These are phyloP conservation scores for Troglohyphantes excavatus DNA, from an alignment of 2,888 invertebrate genomes.

Conservation along the genomic window DNA sequence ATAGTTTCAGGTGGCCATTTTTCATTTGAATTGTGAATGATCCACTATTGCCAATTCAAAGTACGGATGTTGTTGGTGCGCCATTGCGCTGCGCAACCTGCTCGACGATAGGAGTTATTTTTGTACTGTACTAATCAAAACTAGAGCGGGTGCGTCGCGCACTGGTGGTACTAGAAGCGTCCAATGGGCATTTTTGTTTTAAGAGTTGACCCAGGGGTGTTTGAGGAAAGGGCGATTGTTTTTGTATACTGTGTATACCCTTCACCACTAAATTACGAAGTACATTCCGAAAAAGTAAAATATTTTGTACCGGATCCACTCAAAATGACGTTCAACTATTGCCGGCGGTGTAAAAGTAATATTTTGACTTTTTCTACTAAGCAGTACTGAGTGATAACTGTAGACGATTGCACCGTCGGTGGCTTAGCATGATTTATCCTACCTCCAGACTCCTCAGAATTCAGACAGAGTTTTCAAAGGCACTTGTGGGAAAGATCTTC, in stretches of 20 bases:
- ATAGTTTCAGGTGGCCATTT: not conserved
- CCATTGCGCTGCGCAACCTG: not conserved
- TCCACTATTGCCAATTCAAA: conserved; percentile 63
- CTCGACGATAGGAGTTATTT: conserved; percentile 75
- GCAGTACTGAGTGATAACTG: conserved; percentile 71
- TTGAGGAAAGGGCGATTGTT: conserved; percentile 16
- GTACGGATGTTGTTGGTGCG: conserved; percentile 43
- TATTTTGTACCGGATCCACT: conserved; percentile 69
- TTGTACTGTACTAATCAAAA: conserved; percentile 79
- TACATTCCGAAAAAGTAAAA: conserved; percentile 74
- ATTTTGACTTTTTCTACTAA: conserved; percentile 75
- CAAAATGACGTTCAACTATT: conserved; percentile 63
- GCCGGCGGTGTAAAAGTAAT: conserved; percentile 66
- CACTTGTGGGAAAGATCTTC: conserved; percentile 42
- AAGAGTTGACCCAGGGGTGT: conserved; percentile 16
- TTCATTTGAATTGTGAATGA: not conserved
- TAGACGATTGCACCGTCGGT: conserved; percentile 53
- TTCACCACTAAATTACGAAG: conserved; percentile 44
- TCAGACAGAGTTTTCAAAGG: conserved; percentile 69
- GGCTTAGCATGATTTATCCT: conserved; percentile 68
- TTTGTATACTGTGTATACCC: conserved; percentile 78
- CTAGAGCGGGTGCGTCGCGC: conserved; percentile 41
- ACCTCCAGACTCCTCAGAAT: conserved; percentile 73
- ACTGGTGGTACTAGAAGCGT: conserved; percentile 10
- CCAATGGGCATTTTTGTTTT: not conserved